A percentile compares a stretch with the other conserved stretches of the same genome.
phyloP scores from a whole-genome alignment of 2,797 vertebrate genomes.

The Pseudocheirus occidentalis region DNA sequence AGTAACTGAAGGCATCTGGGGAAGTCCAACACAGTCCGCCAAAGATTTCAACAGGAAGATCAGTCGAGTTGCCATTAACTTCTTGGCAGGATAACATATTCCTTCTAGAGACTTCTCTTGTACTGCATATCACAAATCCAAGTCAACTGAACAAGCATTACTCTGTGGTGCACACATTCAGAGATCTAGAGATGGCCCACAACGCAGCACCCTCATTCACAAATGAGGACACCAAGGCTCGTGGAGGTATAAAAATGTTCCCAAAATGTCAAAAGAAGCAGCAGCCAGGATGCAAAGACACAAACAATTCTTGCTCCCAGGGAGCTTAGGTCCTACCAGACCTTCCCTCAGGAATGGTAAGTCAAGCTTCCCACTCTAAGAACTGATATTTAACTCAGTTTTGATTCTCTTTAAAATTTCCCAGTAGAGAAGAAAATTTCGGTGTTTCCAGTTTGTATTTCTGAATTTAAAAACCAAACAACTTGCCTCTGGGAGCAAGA shows the following conservation, averaged over 20 bases:
- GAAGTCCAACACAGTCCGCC: neutral
- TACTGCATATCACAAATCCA: neutral
- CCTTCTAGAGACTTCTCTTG: neutral
- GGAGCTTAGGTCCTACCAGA: neutral
- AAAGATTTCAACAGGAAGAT: neutral
- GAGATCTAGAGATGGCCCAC: neutral
- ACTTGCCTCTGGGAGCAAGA: slow-evolving; percentile 31
- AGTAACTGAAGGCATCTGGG: neutral
- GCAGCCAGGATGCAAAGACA: neutral
- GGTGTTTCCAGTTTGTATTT: slow-evolving; percentile 1
- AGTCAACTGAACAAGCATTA: neutral
- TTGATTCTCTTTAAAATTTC: slow-evolving; percentile 13
- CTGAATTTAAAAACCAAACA: neutral
- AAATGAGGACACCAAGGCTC: neutral
- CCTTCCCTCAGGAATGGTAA: neutral
- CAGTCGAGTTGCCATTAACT: neutral
- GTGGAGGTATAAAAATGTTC: neutral
- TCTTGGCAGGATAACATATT: neutral
- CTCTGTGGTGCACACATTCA: neutral
- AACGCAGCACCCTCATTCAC: neutral
- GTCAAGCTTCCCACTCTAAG: neutral
- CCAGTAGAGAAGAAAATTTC: slow-evolving; percentile 8
- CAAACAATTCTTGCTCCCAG: neutral
- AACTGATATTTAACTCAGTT: slow-evolving; percentile 43
- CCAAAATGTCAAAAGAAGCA: neutral